Conservation (phyloP, 1,140 invertebrate genomes). For the Formica exsecta region DNA sequence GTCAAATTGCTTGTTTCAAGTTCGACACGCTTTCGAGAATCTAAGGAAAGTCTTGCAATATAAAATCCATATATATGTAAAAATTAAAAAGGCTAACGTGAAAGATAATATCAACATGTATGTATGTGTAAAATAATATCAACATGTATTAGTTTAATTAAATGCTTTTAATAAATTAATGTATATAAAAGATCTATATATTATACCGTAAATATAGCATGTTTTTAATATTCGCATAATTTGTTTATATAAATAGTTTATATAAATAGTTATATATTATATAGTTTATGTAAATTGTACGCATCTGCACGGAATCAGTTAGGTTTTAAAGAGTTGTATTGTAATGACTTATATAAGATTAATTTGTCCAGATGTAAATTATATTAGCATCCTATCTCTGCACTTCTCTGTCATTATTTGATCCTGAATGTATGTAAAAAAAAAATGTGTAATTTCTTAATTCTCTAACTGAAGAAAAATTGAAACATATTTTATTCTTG, state of each 20-base stretch:
- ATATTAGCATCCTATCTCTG: neutral
- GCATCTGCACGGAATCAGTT: neutral
- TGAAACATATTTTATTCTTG: slow-evolving; percentile 11
- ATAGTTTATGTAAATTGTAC: neutral
- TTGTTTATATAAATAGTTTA: slow-evolving; percentile 2
- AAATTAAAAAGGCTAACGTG: slow-evolving; percentile 7
- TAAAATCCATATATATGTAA: slow-evolving; percentile 56
- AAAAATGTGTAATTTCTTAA: slow-evolving; percentile 5
- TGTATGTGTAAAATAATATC: slow-evolving; percentile 8
- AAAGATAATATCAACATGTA: slow-evolving; percentile 8
- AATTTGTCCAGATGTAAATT: neutral
- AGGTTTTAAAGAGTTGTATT: neutral
- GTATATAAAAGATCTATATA: neutral
- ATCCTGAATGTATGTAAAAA: slow-evolving; percentile 9
- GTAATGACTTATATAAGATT: neutral
- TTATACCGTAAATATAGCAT: neutral
- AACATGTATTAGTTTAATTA: neutral
- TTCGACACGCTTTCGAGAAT: slow-evolving; percentile 77
- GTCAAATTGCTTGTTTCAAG: slow-evolving; percentile 64
- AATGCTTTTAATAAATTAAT: neutral
- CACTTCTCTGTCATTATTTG: neutral
- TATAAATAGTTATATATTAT: neutral
- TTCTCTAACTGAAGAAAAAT: neutral
- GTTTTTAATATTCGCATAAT: no score
- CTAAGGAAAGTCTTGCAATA: slow-evolving; percentile 71